Conservation (phyloP, 2,113 vertebrate species). For the Oryctolagus cuniculus region mOryCun1.1 NC_091440.1:59699501-59700000, state of each 20-base stretch:
- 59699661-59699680: background rate
- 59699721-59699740: no score
- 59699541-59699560: background rate
- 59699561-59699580: background rate
- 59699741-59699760: background rate
- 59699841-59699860: background rate
- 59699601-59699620: slow-evolving; percentile 22
- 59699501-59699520: background rate
- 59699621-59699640: slow-evolving; percentile 32
- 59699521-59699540: background rate
- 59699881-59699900: slow-evolving; percentile 24
- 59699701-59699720: accelerated
- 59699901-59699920: slow-evolving; percentile 17
- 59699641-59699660: slow-evolving; percentile 33
- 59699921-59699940: slow-evolving; percentile 47
- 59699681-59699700: background rate
- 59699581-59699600: background rate
- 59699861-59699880: background rate
- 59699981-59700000: slow-evolving; percentile 70
- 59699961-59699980: slow-evolving; percentile 1
- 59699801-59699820: slow-evolving; percentile 37
- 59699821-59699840: background rate
- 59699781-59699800: background rate
- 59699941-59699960: slow-evolving; percentile 63
- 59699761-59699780: background rate